Conservation (phyloP, 2,797 vertebrate species). For the Liasis olivaceus region DNA sequence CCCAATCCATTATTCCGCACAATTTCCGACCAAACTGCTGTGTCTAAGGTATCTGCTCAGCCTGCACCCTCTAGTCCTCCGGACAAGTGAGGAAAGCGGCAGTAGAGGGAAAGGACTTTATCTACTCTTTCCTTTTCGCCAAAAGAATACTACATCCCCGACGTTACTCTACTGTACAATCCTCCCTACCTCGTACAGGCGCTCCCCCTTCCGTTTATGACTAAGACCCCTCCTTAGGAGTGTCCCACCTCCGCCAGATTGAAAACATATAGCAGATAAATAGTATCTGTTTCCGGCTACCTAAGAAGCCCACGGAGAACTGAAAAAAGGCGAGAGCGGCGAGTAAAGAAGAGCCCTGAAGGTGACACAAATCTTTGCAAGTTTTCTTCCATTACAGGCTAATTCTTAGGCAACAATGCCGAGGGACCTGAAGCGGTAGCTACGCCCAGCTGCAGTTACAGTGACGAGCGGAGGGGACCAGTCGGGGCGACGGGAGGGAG, state of each 20-base stretch:
- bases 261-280: neutral
- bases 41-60: neutral
- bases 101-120: neutral
- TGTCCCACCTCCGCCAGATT: neutral
- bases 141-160: neutral
- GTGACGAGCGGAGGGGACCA: neutral
- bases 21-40: neutral
- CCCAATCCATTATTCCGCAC: neutral
- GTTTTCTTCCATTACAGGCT: neutral
- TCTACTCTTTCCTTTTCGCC: neutral
- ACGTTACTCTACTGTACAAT: accelerated
- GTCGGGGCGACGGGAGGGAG: neutral
- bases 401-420: neutral
- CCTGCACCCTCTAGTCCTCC: neutral
- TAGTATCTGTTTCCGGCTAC: neutral
- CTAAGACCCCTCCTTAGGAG: neutral
- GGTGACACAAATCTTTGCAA: neutral
- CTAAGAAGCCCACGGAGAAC: too few relatives aligned
- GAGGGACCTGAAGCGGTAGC: neutral
- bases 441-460: neutral
- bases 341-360: neutral
- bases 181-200: neutral
- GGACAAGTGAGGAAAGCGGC: neutral
- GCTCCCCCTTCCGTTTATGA: neutral
- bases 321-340: neutral